phyloP scores from a whole-genome alignment of 2,888 invertebrate genomes.

The Drosophila paranaensis region DNA sequence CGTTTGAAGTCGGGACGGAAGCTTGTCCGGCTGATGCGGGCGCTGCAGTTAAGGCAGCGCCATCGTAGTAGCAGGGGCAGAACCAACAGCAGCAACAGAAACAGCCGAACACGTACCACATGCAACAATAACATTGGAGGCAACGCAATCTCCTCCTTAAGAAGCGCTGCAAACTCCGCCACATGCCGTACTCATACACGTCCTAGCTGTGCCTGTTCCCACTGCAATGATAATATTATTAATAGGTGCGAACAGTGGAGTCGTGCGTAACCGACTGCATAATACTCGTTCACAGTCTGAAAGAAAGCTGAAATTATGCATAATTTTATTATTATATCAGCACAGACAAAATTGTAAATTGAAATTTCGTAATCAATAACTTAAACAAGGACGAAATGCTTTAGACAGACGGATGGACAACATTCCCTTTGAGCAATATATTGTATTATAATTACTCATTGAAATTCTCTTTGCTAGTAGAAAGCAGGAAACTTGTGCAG shows the following conservation, averaged over 20 bases:
- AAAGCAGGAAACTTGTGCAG: background rate
- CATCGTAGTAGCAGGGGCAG: conserved; percentile 28
- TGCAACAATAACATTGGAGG: conserved; percentile 66
- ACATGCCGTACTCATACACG: too few species aligned
- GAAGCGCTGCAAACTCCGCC: conserved; percentile 29
- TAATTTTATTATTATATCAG: too few species aligned
- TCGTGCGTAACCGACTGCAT: background rate
- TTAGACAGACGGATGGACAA: background rate
- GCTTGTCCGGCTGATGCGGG: background rate
- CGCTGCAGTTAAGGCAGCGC: conserved; percentile 6
- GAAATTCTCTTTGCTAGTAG: background rate
- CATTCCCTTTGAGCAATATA: too few species aligned
- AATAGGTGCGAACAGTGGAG: background rate
- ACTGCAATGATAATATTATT: background rate
- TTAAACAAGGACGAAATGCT: too few species aligned
- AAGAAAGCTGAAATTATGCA: background rate
- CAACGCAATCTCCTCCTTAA: conserved; percentile 62
- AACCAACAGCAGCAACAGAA: background rate
- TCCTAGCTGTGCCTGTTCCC: too few species aligned
- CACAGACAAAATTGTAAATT: too few species aligned
- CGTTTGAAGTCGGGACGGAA: conserved; percentile 56
- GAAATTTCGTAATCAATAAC: too few species aligned
- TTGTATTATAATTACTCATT: background rate
- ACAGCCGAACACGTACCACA: conserved; percentile 56
- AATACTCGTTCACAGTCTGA: background rate